A percentile compares a stretch with the other conserved stretches of the same genome.
These are phyloP conservation scores for Sebastes schlegelii DNA, from an alignment of 2,113 vertebrate genomes.

Conservation along the genomic window DNA sequence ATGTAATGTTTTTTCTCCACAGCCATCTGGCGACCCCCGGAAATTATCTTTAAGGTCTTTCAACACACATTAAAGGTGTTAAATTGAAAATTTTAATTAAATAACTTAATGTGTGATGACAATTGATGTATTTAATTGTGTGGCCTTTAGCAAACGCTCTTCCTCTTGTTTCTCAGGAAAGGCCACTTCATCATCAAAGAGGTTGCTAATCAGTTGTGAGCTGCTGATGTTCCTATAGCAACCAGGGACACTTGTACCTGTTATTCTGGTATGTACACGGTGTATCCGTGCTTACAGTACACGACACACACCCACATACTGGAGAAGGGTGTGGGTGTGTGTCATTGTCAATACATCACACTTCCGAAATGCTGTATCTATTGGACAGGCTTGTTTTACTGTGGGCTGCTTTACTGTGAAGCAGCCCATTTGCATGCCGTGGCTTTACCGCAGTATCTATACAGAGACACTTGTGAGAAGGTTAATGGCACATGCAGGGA, in stretches of 20 bases:
- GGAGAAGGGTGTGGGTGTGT: not conserved
- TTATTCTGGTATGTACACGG: constrained; percentile 24
- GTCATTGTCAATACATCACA: not conserved
- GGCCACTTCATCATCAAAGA: constrained; percentile 60
- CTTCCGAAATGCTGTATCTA: not conserved
- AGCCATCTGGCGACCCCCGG: too few species aligned
- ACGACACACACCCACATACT: constrained; percentile 3
- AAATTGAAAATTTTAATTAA: too few species aligned
- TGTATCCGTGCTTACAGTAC: constrained; percentile 5
- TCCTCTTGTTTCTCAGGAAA: not conserved
- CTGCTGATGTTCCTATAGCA: constrained; percentile 63
- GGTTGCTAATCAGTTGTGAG: constrained; percentile 49
- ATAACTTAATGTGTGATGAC: too few species aligned
- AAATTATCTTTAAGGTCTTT: too few species aligned
- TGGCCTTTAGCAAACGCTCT: too few species aligned
- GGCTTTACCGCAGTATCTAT: not conserved
- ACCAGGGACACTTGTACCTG: constrained; percentile 52
- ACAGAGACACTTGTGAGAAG: constrained; percentile 11
- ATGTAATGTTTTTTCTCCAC: too few species aligned
- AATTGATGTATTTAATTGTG: too few species aligned
- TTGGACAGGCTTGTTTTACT: not conserved
- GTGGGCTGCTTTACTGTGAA: not conserved
- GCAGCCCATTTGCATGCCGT: not conserved
- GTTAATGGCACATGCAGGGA: constrained; percentile 10
- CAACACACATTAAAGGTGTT: too few species aligned